Conservation (phyloP, 2,113 vertebrate species). For the Cheilinus undulatus region DNA sequence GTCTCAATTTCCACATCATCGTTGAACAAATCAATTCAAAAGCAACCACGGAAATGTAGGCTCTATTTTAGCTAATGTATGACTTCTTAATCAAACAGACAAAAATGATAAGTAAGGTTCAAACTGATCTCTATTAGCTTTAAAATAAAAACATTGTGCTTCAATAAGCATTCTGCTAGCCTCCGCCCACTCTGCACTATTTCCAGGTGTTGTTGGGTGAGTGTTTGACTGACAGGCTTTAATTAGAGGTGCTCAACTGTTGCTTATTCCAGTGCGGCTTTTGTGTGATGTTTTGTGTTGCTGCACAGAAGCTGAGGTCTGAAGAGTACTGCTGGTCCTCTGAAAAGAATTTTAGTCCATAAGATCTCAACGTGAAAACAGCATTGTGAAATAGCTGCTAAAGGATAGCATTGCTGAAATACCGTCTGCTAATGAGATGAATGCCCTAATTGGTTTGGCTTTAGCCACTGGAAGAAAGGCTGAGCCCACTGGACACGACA, state of each 20-base stretch:
- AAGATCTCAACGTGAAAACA: not conserved
- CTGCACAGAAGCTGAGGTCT: not conserved
- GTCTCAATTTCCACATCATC: not conserved
- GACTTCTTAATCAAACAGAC: not conserved
- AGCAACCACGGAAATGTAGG: not conserved
- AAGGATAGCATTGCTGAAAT: constrained; percentile 33
- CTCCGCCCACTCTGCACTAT: constrained; percentile 72
- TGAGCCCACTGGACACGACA: constrained; percentile 17
- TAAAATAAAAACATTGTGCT: not conserved
- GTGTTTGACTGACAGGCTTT: constrained; percentile 68
- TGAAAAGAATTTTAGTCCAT: constrained; percentile 24
- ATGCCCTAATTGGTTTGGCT: constrained; percentile 47
- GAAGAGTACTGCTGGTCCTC: constrained; percentile 12
- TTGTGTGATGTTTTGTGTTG: not conserved
- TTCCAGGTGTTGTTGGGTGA: constrained; percentile 67
- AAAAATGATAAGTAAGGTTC: not conserved
- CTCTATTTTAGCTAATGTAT: not conserved
- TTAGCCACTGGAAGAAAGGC: constrained; percentile 15
- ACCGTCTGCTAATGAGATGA: constrained; percentile 54
- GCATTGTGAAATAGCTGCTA: constrained; percentile 8
- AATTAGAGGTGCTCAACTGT: constrained; percentile 62
- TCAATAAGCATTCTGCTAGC: constrained; percentile 26
- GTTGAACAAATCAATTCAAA: not conserved
- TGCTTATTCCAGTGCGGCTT: constrained; percentile 32
- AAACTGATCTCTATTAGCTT: not conserved